phyloP scores from a whole-genome alignment of 2,113 vertebrate species.

The Tenrec ecaudatus region DNA sequence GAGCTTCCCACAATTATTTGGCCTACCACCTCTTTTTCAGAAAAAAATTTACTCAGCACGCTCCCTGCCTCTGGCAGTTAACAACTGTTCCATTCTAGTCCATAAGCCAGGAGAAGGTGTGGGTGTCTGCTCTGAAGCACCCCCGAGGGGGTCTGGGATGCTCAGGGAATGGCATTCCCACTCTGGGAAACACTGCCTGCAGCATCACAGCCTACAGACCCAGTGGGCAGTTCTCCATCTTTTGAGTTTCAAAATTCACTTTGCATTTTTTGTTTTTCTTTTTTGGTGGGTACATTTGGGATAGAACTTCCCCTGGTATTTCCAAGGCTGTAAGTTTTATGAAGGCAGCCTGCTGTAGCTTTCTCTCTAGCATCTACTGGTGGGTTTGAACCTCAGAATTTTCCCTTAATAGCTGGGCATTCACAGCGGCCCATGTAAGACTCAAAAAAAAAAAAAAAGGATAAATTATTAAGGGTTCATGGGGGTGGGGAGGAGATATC shows the following conservation, averaged over 20 bases:
- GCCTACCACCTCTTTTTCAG: no score
- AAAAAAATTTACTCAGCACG: no score
- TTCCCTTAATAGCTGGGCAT: background rate
- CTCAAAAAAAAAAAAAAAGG: background rate
- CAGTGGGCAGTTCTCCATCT: background rate
- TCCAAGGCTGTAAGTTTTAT: background rate
- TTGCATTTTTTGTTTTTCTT: background rate
- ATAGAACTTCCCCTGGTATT: background rate
- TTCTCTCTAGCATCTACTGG: background rate
- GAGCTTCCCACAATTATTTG: no score
- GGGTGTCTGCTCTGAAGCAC: no score
- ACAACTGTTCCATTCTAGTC: no score
- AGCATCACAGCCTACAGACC: background rate
- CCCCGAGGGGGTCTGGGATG: no score
- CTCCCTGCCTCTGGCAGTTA: no score
- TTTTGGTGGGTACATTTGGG: background rate
- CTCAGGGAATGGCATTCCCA: no score
- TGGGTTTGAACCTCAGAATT: background rate
- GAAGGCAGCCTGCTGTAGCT: background rate
- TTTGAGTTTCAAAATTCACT: background rate
- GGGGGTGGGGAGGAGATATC: no score
- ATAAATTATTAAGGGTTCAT: no score
- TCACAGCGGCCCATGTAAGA: background rate
- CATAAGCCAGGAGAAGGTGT: no score
- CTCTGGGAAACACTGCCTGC: no score